A percentile compares a stretch with the other conserved stretches of the same genome.
Conservation (phyloP, 1,140 invertebrate species). For the Spodoptera frugiperda region DNA sequence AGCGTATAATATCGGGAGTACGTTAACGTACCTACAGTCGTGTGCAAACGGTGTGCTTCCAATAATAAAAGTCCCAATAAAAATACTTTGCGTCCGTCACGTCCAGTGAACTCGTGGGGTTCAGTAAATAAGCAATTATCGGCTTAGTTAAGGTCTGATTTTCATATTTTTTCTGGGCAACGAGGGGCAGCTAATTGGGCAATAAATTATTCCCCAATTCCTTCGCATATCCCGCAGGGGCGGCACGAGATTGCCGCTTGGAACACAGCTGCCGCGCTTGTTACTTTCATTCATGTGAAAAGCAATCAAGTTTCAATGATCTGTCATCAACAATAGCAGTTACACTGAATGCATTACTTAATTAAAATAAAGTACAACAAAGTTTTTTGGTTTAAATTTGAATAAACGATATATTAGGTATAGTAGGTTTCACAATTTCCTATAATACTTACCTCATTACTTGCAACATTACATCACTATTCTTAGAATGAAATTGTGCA, state of each 20-base stretch:
- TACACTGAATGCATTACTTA: neutral
- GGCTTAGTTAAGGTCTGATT: slow-evolving; percentile 52
- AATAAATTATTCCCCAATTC: slow-evolving; percentile 62
- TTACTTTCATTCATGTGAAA: slow-evolving; percentile 9
- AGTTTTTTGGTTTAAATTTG: no score
- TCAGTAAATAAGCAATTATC: slow-evolving; percentile 66
- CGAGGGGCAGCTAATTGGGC: slow-evolving; percentile 57
- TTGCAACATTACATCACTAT: no score
- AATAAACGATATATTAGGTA: no score
- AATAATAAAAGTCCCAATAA: slow-evolving; percentile 43
- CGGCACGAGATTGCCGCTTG: slow-evolving; percentile 50
- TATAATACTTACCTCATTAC: no score
- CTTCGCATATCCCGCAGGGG: slow-evolving; percentile 51
- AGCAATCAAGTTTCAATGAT: slow-evolving; percentile 1
- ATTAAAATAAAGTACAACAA: no score
- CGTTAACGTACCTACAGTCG: slow-evolving; percentile 1
- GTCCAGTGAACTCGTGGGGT: slow-evolving; percentile 35
- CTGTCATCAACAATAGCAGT: slow-evolving; percentile 10
- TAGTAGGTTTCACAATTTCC: no score
- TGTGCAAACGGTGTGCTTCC: slow-evolving; percentile 21
- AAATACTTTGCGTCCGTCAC: slow-evolving; percentile 48
- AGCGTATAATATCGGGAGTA: slow-evolving; percentile 9
- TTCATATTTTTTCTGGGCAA: slow-evolving; percentile 51
- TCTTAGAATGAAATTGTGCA: no score
- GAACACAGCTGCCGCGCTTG: slow-evolving; percentile 32